Conservation (phyloP, 2,113 vertebrate species). For the Platichthys flesus region DNA sequence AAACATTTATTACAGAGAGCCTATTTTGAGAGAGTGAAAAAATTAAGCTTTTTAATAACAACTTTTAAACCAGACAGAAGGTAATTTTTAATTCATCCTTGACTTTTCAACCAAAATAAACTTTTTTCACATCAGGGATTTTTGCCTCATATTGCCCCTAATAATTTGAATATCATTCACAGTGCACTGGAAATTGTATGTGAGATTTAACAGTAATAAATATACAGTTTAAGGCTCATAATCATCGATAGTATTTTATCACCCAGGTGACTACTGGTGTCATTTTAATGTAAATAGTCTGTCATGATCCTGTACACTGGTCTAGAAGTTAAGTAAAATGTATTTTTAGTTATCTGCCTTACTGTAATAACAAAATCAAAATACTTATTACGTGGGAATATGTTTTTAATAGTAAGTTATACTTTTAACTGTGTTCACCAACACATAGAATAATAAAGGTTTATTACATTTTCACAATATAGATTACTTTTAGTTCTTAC, state of each 20-base stretch:
- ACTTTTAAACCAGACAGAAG: conserved; percentile 5
- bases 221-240: conserved; percentile 2
- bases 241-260: conserved; percentile 5
- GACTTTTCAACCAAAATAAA: neutral
- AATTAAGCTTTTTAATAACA: neutral
- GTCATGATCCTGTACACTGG: conserved; percentile 1
- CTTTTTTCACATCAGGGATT: conserved; percentile 5
- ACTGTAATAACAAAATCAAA: conserved; percentile 6
- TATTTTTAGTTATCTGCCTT: conserved; percentile 1
- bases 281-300: conserved; percentile 29
- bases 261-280: conserved; percentile 15
- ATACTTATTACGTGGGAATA: conserved; percentile 1
- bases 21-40: neutral
- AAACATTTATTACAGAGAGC: neutral
- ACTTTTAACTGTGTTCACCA: neutral
- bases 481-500: neutral
- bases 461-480: neutral
- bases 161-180: neutral
- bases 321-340: neutral
- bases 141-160: conserved; percentile 5
- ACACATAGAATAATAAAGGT: too few species aligned
- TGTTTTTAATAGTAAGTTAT: neutral
- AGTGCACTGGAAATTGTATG: neutral
- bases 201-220: conserved; percentile 30
- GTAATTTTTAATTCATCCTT: conserved; percentile 1